Percentiles rank a stretch among this genome's conserved stretches.
phyloP scores from a whole-genome alignment of 2,113 vertebrate genomes.

The Corydoras sp. region DNA sequence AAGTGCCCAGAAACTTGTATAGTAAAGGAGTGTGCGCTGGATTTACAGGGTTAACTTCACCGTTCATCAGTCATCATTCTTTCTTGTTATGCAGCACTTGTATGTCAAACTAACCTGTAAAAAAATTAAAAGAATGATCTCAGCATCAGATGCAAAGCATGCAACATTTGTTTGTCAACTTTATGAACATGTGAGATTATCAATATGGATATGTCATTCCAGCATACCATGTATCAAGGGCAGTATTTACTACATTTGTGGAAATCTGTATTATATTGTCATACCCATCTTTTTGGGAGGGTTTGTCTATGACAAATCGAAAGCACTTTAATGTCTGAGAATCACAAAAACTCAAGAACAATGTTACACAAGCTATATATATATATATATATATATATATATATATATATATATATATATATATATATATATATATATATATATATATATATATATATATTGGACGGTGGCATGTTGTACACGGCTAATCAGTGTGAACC shows the following conservation, averaged over 20 bases:
- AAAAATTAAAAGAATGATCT: conserved; percentile 1
- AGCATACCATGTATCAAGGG: conserved; percentile 27
- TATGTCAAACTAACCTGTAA: conserved; percentile 63
- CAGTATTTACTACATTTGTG: conserved; percentile 30
- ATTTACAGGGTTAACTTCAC: conserved; percentile 97
- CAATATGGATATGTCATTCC: conserved; percentile 26
- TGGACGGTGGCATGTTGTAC: too few relatives aligned
- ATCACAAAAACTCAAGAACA: conserved; percentile 56
- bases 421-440: too few relatives aligned
- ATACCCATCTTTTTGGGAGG: conserved; percentile 60
- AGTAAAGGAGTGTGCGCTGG: conserved; percentile 77
- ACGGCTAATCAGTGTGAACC: too few relatives aligned
- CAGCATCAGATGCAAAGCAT: conserved; percentile 32
- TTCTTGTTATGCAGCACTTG: conserved; percentile 46
- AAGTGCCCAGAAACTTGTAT: conserved; percentile 76
- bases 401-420: too few relatives aligned
- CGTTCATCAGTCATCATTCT: conserved; percentile 61
- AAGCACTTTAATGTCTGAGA: conserved; percentile 73
- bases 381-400: conserved; percentile 5
- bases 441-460: too few relatives aligned
- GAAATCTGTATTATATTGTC: conserved; percentile 34
- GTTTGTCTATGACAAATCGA: conserved; percentile 77
- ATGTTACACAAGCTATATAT: conserved; percentile 66
- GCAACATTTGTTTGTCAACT: conserved; percentile 25
- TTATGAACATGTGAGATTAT: conserved; percentile 30